A percentile compares a stretch with the other conserved stretches of the same genome.
phyloP scores from a whole-genome alignment of 2,888 invertebrate genomes.

The Plusia festucae region DNA sequence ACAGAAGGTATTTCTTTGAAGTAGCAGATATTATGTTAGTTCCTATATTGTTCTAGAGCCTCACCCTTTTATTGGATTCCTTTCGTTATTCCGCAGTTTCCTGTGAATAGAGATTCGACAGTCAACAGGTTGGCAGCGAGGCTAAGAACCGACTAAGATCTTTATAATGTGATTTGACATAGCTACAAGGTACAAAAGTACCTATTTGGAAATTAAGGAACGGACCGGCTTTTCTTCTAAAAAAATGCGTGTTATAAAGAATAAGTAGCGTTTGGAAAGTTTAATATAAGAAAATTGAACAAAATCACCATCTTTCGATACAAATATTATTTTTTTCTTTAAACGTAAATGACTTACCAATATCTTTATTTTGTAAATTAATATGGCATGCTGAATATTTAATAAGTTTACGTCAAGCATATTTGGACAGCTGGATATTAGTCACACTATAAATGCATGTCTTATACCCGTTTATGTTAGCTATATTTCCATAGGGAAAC shows the following conservation, averaged over 20 bases:
- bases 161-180: background rate
- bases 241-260: too few relatives aligned
- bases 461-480: too few relatives aligned
- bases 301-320: too few relatives aligned
- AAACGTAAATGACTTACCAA: too few relatives aligned
- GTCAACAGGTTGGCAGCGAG: background rate
- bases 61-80: background rate
- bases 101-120: background rate
- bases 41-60: background rate
- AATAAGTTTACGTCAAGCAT: constrained; percentile 1
- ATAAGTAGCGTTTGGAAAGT: too few relatives aligned
- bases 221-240: too few relatives aligned
- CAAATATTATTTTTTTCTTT: too few relatives aligned
- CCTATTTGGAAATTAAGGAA: background rate
- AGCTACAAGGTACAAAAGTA: background rate
- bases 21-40: background rate
- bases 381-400: too few relatives aligned
- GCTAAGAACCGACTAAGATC: background rate
- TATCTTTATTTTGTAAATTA: background rate
- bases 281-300: too few relatives aligned
- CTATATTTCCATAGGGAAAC: too few relatives aligned
- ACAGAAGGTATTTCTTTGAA: too few relatives aligned
- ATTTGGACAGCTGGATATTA: background rate
- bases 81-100: too few relatives aligned
- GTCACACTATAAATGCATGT: background rate